These are phyloP conservation scores for Polymixis flavicincta DNA, from an alignment of 2,888 invertebrate genomes.

Conservation along the genomic window DNA sequence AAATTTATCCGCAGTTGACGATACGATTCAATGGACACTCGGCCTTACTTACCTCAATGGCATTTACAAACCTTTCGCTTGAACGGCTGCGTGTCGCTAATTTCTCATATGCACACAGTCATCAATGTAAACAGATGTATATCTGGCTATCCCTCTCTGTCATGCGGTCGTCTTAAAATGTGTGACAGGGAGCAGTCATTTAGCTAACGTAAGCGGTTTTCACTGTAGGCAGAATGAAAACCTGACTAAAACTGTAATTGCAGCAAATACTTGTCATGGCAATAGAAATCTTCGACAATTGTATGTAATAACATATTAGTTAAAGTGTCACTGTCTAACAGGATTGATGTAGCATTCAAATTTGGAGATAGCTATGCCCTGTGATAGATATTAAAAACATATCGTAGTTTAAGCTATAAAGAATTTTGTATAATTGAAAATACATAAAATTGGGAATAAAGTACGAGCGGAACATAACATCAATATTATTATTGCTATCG, in stretches of 20 bases:
- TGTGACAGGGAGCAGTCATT: slow-evolving; percentile 45
- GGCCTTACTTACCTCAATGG: slow-evolving; percentile 56
- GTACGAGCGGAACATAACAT: slow-evolving; percentile 21
- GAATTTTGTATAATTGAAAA: slow-evolving; percentile 27
- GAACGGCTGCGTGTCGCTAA: slow-evolving; percentile 67
- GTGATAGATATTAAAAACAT: background rate
- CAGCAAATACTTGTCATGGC: slow-evolving; percentile 57
- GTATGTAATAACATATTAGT: slow-evolving; percentile 31
- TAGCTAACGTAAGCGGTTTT: slow-evolving; percentile 55
- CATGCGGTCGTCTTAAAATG: slow-evolving; percentile 43
- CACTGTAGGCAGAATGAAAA: slow-evolving; percentile 61
- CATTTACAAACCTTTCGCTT: slow-evolving; percentile 69
- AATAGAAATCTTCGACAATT: slow-evolving; percentile 57
- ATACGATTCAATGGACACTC: slow-evolving; percentile 56
- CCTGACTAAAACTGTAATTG: slow-evolving; percentile 60
- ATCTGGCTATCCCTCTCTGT: slow-evolving; percentile 57
- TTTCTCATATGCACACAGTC: slow-evolving; percentile 66
- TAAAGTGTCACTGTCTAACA: slow-evolving; percentile 3
- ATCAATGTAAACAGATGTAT: slow-evolving; percentile 62
- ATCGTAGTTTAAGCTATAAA: background rate
- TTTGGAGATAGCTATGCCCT: slow-evolving; percentile 11
- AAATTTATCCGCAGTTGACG: slow-evolving; percentile 39
- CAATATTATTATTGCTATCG: slow-evolving; percentile 37
- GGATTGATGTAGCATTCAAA: slow-evolving; percentile 7
- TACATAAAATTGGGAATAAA: slow-evolving; percentile 37